Base-by-base conservation (phyloP, 2,797 vertebrate species). In the Brachyalestes nurse region DNA sequence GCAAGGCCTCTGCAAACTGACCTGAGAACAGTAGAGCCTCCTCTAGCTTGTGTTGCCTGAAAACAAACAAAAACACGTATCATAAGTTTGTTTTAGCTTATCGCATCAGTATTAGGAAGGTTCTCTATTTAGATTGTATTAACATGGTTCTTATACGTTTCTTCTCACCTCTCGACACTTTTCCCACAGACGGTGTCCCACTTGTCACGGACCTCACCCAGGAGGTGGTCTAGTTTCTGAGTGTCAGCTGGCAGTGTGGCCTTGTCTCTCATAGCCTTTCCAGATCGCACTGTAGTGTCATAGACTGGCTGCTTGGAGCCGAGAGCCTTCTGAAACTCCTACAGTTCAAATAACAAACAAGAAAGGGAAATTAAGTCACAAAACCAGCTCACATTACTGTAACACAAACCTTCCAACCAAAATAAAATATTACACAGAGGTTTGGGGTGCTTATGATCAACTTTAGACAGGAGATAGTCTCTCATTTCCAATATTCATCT, bases 111-210 rank as follows among this genome's bases (percentile, higher is more conserved):
- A 23, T 21, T 40, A 58, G 14, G n/a, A 12, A 0, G 38, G 42
- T 65, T 65, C 13, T 9, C 2, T 8, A 57, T 47, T 53, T 9
- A 58, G 25, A 25, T 38, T 62, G 40, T 17, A 61, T 2, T 38
- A 10, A 75, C 57, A 61, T 13, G 10, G 6, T 14, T 57, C 0
- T n/a, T 7, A 19, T 4, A 40, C 4, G 23, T 14, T 23, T 64
- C 12, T 51, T 57, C 47, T 92, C 57, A 98, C 98, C 98, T 97
- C 85, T 99, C 98, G 60, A 99, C 98, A 0, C 98, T 99, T 89
- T 99, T 99, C 51, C 98, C 98, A 12, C 98, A 99, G 82, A 99
- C 97, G 0, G 98, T 99, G 93, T 99, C 98, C 98, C 98, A 99
- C 85, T 97, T 99, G 92, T 99, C 98, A 21, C 98, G 93, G 79